Base-by-base conservation (phyloP, 2,888 invertebrate genomes). In the Nesidiocoris tenuis region DNA sequence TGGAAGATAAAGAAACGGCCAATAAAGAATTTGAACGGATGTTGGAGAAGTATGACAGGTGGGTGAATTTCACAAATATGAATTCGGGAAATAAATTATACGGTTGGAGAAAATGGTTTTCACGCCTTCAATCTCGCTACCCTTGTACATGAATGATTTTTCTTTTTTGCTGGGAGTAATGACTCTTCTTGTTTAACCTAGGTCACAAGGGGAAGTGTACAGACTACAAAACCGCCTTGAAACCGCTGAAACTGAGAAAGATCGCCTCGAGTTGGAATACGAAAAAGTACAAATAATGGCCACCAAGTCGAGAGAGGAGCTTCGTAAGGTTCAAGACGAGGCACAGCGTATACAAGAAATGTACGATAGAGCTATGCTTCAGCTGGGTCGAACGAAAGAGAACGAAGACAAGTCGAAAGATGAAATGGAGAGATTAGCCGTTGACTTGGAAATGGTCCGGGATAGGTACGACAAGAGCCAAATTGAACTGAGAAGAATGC, bases 11-110 rank as follows among this genome's bases (percentile, higher is more conserved):
- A 81, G 95, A 95, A 81, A 90, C 88, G 71, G 90, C 93, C 81
- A 93, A 93, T 86, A 94, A 93, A 85, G 95, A 96, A 85, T 92
- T 94, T 83, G 95, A 95, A 83, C 93, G 95, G 85, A 89, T 95
- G 87, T 87, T 95, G 81, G 95, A 95, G 85, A 95, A 95, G 87
- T 94, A 93, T 84, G 94, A 94, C 86, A 90, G 91, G 91, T 91
- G 39, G 39, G 39, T 39, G 39, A 87, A 71, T 23, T 67, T 61
- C 7, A 12, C 18, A 59, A 59, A n/a, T 17, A 59, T 59, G n/a
- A 59, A 59, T 59, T 12, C 3, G 3, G 39, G 39, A 39, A n/a
- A n/a, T n/a, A n/a, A n/a, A n/a, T n/a, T n/a, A n/a, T n/a, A n/a
- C n/a, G n/a, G n/a, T n/a, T n/a, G n/a, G n/a, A n/a, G n/a, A n/a